These are phyloP conservation scores for Coremacera marginata DNA, from an alignment of 2,888 invertebrate genomes.

Conservation along the genomic window DNA sequence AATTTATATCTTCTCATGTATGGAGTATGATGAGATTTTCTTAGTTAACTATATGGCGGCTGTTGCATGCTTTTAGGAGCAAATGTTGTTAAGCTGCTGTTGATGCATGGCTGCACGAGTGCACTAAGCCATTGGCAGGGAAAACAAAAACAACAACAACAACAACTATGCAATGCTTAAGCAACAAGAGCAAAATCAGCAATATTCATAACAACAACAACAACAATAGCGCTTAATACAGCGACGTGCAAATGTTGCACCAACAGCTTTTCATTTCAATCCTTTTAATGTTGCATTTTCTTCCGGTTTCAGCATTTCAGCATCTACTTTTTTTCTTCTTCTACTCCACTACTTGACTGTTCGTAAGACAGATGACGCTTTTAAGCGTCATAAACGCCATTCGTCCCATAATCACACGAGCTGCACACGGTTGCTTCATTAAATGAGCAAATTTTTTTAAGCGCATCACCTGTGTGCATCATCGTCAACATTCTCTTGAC, in stretches of 20 bases:
- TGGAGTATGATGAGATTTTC: not conserved
- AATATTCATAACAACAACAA: not conserved
- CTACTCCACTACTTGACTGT: not conserved
- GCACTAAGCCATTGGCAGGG: not conserved
- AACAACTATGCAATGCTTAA: no score
- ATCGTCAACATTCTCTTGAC: constrained; percentile 2
- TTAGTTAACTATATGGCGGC: no score
- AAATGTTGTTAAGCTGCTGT: no score
- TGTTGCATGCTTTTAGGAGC: no score
- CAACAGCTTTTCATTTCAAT: not conserved
- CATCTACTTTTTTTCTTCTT: no score
- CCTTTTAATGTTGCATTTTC: not conserved
- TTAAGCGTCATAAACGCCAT: constrained; percentile 18
- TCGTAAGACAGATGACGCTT: constrained; percentile 2
- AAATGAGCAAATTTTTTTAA: not conserved
- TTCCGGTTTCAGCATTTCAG: not conserved
- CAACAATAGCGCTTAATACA: not conserved
- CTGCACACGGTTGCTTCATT: constrained; percentile 13
- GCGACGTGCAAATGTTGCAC: not conserved
- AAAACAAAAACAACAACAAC: not conserved
- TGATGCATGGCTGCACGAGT: no score
- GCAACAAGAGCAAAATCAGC: not conserved
- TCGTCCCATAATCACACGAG: constrained; percentile 8
- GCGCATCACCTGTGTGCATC: constrained; percentile 16
- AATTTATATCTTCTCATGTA: constrained; percentile 2